Conservation (phyloP, 2,797 vertebrate genomes). For the Nannoperca australis region DNA sequence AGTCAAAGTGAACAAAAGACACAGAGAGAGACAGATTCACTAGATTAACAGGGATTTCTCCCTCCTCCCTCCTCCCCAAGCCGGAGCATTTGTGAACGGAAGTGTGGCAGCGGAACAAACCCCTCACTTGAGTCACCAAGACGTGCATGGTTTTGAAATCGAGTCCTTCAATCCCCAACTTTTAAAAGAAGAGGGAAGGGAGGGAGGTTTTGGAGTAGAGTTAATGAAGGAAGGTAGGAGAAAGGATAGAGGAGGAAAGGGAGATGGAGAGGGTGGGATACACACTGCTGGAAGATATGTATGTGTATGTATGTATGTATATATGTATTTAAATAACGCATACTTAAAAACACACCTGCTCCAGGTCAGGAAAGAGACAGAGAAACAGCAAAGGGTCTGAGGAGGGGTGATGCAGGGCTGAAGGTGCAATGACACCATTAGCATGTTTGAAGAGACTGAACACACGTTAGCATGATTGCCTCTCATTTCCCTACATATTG, state of each 20-base stretch:
- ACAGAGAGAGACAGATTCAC: slow-evolving; percentile 73
- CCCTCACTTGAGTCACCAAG: slow-evolving; percentile 83
- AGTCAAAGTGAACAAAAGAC: slow-evolving; percentile 77
- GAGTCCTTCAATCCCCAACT: slow-evolving; percentile 82
- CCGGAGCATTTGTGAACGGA: slow-evolving; percentile 81
- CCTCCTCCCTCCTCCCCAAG: slow-evolving; percentile 64
- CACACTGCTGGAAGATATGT: slow-evolving; percentile 8
- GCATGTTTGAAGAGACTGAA: slow-evolving; percentile 77
- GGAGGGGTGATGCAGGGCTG: slow-evolving; percentile 42
- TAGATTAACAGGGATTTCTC: slow-evolving; percentile 85
- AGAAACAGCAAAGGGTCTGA: slow-evolving; percentile 32
- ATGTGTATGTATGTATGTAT: too few relatives aligned
- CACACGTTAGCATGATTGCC: slow-evolving; percentile 79
- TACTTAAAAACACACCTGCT: slow-evolving; percentile 85
- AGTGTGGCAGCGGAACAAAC: slow-evolving; percentile 87
- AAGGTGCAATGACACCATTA: slow-evolving; percentile 75
- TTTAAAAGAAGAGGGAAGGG: slow-evolving; percentile 49
- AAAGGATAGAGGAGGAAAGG: slow-evolving; percentile 35
- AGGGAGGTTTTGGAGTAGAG: slow-evolving; percentile 45
- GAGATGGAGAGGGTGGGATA: slow-evolving; percentile 43
- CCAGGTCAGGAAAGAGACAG: slow-evolving; percentile 59
- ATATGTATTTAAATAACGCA: slow-evolving; percentile 23
- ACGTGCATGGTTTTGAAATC: slow-evolving; percentile 86
- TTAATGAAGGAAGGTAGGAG: slow-evolving; percentile 39
- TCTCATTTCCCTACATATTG: slow-evolving; percentile 87